These are phyloP conservation scores for Sarotherodon lohbergeri DNA, from an alignment of 2,113 vertebrate genomes.

Conservation along the genomic window DNA sequence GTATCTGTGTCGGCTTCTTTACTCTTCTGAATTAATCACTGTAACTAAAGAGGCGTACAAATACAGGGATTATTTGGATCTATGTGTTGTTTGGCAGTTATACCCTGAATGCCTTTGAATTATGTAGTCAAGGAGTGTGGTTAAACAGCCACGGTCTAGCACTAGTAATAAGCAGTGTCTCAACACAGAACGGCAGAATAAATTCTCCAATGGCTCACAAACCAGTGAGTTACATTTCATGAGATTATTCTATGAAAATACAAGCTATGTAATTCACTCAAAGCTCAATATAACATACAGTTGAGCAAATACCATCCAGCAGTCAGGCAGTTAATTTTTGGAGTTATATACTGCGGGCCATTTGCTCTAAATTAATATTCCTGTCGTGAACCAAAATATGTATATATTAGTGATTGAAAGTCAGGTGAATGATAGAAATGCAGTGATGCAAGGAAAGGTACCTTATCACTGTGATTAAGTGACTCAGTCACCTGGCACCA, in stretches of 20 bases:
- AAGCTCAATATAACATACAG: not conserved
- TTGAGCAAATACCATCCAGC: not conserved
- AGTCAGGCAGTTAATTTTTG: not conserved
- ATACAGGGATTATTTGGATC: not conserved
- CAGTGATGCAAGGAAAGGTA: not conserved
- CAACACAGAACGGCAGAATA: not conserved
- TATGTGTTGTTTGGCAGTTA: not conserved
- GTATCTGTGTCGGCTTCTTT: not conserved
- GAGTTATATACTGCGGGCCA: not conserved
- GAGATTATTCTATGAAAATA: not conserved
- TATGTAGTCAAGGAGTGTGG: not conserved
- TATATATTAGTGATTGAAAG: constrained; percentile 1
- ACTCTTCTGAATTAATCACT: not conserved
- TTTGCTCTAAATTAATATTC: constrained; percentile 10
- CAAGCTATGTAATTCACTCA: not conserved
- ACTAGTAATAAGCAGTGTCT: not conserved
- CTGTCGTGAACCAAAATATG: not conserved
- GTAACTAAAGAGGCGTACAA: not conserved
- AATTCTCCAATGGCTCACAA: not conserved
- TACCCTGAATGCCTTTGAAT: not conserved
- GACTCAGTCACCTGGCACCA: constrained; percentile 35
- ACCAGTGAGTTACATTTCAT: not conserved
- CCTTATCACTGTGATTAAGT: constrained; percentile 25
- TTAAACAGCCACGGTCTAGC: not conserved
- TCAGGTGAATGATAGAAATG: constrained; percentile 9